Evolutionary conservation across 2,888 invertebrate genomes (phyloP).

Genomic region (Encarsia formosa): DNA sequence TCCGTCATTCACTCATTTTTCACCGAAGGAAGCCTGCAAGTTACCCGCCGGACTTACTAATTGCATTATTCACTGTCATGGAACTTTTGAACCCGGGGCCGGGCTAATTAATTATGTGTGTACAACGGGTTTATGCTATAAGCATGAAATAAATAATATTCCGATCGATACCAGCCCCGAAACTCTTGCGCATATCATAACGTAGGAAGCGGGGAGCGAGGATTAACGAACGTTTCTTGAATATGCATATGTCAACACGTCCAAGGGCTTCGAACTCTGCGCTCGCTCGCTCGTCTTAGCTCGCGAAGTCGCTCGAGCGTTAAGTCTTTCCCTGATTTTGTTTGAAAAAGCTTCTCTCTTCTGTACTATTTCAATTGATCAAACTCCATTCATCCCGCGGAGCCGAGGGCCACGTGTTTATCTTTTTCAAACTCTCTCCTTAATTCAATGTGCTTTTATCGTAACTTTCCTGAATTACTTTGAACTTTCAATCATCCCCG

Average conservation of each 20-base stretch:
- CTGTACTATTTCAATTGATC: background rate
- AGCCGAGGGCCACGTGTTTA: too few relatives aligned
- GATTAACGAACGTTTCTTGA: constrained; percentile 13
- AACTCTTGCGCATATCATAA: background rate
- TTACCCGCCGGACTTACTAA: constrained; percentile 34
- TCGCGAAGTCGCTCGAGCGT: background rate
- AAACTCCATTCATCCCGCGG: too few relatives aligned
- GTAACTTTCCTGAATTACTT: too few relatives aligned
- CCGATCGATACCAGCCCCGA: background rate
- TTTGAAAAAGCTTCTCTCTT: background rate
- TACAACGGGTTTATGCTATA: background rate
- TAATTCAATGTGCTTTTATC: too few relatives aligned
- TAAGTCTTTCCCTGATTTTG: background rate
- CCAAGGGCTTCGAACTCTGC: background rate
- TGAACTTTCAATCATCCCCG: too few relatives aligned
- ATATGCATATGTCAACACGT: constrained; percentile 13
- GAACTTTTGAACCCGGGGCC: constrained; percentile 25
- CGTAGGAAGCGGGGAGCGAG: too few relatives aligned
- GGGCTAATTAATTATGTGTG: constrained; percentile 19
- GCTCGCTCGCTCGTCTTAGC: background rate
- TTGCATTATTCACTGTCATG: constrained; percentile 35
- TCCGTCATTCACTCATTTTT: constrained; percentile 37
- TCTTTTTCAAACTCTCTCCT: too few relatives aligned
- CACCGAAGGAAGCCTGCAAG: too few relatives aligned
- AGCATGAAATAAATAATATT: background rate